Evolutionary conservation across 2,888 invertebrate species (phyloP).

Genomic region (Philereme transversata): DNA sequence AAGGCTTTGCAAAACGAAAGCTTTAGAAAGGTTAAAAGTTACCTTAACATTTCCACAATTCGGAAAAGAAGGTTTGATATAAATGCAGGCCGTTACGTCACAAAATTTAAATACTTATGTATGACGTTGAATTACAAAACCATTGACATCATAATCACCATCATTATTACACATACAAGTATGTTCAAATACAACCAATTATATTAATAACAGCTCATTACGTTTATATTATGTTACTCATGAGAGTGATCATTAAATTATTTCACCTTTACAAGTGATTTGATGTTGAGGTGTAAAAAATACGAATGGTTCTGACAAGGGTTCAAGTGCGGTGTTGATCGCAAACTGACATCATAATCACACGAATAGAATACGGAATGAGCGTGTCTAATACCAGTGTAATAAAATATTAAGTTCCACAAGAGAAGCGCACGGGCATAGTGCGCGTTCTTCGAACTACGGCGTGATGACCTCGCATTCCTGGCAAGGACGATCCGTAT

Average conservation of each 20-base stretch:
- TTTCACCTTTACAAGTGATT: constrained; percentile 27
- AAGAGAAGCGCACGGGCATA: constrained; percentile 71
- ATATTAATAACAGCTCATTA: constrained; percentile 22
- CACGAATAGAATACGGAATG: constrained; percentile 71
- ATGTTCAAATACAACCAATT: constrained; percentile 21
- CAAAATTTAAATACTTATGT: constrained; percentile 32
- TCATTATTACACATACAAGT: constrained; percentile 12
- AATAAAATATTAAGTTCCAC: constrained; percentile 69
- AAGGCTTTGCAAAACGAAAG: constrained; percentile 43
- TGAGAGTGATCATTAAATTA: constrained; percentile 25
- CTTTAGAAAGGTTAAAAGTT: constrained; percentile 40
- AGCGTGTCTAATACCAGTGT: constrained; percentile 39
- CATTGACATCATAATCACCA: constrained; percentile 34
- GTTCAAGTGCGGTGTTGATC: constrained; percentile 53
- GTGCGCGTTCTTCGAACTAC: constrained; percentile 66
- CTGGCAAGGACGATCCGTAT: constrained; percentile 77
- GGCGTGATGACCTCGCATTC: constrained; percentile 82
- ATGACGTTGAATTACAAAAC: constrained; percentile 40
- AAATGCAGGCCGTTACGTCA: constrained; percentile 43
- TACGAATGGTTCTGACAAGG: constrained; percentile 34
- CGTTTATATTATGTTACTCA: constrained; percentile 9
- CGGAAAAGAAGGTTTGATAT: constrained; percentile 30
- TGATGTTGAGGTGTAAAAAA: constrained; percentile 39
- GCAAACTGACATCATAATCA: constrained; percentile 61
- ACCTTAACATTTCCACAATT: constrained; percentile 43